Conservation (phyloP, 2,888 invertebrate species). For the Thalpophila matura region DNA sequence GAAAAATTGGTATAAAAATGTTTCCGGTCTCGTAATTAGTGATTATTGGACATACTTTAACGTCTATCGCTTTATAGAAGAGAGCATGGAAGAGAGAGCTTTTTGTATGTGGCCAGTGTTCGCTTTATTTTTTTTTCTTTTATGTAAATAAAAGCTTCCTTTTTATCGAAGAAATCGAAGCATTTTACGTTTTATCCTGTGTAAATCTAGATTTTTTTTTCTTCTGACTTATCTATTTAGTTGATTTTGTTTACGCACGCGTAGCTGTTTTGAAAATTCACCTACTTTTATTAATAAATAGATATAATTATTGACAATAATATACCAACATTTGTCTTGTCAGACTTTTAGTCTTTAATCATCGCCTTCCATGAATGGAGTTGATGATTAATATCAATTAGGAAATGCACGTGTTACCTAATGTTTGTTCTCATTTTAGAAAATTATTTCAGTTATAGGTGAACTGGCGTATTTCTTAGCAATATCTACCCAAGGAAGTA, state of each 20-base stretch:
- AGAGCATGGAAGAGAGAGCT: conserved; percentile 9
- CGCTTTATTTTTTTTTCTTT: neutral
- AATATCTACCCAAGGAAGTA: no score
- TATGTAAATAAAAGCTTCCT: no score
- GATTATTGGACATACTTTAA: conserved; percentile 42
- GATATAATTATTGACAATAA: no score
- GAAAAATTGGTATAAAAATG: conserved; percentile 31
- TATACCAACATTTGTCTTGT: no score
- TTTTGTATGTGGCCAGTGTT: neutral
- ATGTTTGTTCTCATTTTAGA: conserved; percentile 9
- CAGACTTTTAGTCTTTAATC: neutral
- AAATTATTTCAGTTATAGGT: neutral
- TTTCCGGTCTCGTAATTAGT: conserved; percentile 36
- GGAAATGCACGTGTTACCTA: conserved; percentile 1
- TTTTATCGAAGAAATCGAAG: no score
- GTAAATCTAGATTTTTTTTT: neutral
- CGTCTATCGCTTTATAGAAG: conserved; percentile 21
- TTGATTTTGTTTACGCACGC: no score
- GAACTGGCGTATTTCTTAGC: no score
- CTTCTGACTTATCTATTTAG: no score
- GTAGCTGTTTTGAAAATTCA: no score
- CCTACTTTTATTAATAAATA: no score
- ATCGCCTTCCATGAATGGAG: conserved; percentile 20
- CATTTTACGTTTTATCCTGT: no score
- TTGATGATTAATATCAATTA: conserved; percentile 34